Percentiles rank a stretch among this genome's conserved stretches.
Evolutionary conservation across 2,888 invertebrate genomes (phyloP).

Genomic region (Caenorhabditis zanzibari): DNA sequence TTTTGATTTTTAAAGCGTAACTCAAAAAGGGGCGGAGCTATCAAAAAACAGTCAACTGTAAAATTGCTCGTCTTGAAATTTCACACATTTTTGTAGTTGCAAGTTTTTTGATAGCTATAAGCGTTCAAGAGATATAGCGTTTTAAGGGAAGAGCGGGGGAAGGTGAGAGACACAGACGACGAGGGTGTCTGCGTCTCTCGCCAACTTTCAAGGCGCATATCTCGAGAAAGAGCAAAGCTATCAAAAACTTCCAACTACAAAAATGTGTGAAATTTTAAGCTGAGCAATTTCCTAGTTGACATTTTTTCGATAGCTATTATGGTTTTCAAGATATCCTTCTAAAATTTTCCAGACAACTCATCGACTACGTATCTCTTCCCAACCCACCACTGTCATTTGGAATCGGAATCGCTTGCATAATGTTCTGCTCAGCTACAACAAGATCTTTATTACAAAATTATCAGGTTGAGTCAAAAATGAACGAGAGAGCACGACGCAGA

Average conservation of each 20-base stretch:
- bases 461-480: constrained; percentile 49
- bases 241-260: neutral
- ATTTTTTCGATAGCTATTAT: neutral
- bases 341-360: constrained; percentile 71
- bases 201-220: neutral
- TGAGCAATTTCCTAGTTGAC: neutral
- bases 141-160: too few relatives aligned
- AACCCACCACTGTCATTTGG: constrained; percentile 76
- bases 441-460: constrained; percentile 64
- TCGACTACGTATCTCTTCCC: constrained; percentile 75
- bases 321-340: neutral
- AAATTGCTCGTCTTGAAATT: too few relatives aligned
- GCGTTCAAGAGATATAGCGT: too few relatives aligned
- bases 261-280: neutral
- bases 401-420: constrained; percentile 75
- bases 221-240: neutral
- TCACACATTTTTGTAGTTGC: too few relatives aligned
- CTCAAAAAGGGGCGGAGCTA: too few relatives aligned
- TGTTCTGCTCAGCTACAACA: constrained; percentile 71
- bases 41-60: too few relatives aligned
- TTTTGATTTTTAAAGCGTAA: neutral
- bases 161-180: neutral
- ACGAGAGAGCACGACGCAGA: too few relatives aligned
- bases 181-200: neutral
- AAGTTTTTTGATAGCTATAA: too few relatives aligned